These are phyloP conservation scores for Bombus balteatus DNA, from an alignment of 1,140 invertebrate genomes.

Conservation along the genomic window DNA sequence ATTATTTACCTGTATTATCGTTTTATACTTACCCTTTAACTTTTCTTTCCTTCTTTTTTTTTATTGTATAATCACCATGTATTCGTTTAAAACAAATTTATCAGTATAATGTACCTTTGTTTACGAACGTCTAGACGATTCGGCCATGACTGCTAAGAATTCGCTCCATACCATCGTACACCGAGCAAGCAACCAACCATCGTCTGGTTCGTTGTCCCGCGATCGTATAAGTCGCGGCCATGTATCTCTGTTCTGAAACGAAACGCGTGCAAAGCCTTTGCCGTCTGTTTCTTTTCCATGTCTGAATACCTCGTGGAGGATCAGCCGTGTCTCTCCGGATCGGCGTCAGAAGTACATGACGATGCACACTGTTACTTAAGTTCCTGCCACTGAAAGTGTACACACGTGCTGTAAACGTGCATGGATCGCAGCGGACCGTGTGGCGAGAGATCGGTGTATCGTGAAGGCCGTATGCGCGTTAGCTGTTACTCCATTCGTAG, in stretches of 20 bases:
- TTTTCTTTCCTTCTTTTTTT: background rate
- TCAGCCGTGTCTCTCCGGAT: background rate
- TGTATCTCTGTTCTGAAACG: background rate
- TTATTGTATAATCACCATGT: background rate
- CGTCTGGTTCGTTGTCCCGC: background rate
- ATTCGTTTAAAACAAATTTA: background rate
- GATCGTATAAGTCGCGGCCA: background rate
- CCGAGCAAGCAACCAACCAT: background rate
- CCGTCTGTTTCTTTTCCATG: background rate
- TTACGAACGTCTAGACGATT: background rate
- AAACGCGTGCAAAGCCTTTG: background rate
- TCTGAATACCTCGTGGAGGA: background rate
- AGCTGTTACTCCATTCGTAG: slow-evolving; percentile 45
- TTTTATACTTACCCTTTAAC: background rate
- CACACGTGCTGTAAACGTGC: background rate
- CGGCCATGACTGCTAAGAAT: background rate
- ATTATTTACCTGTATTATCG: background rate
- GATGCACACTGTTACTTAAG: slow-evolving; percentile 18
- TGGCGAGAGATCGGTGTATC: slow-evolving; percentile 36
- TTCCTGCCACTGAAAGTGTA: slow-evolving; percentile 12
- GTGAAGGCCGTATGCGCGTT: slow-evolving; percentile 45
- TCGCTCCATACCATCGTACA: slow-evolving; percentile 24
- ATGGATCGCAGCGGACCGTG: background rate
- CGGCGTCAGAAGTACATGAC: background rate
- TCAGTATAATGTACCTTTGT: background rate